Base-by-base conservation (phyloP, 2,797 vertebrate species). In the Acanthornis magna region DNA sequence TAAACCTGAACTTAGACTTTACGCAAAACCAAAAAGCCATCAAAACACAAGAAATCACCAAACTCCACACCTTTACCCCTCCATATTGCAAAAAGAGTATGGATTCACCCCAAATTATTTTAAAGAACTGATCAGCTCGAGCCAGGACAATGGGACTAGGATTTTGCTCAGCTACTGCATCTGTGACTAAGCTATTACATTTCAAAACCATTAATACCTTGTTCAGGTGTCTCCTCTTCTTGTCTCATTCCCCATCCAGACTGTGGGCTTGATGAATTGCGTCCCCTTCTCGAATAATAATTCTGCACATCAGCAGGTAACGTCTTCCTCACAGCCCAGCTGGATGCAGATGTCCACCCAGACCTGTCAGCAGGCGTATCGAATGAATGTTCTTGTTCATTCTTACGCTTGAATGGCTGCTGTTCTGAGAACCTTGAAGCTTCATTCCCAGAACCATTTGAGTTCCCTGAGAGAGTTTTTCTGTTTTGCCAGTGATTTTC, bases 231-330 rank as follows among this genome's bases (percentile, higher is more conserved):
- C 88, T 99, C 99, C 58, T 99, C 99, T 40, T 99, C 99, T 71
- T 97, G 98, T 85, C 98, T 98, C 97, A 96, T 98, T 76, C 91
- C 96, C 99, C 99, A 99, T 85, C 96, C 97, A 72, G 98, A 98
- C 30, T 98, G 97, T 3, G 98, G 93, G 43, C 98, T 97, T 21
- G 98, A 92, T 34, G 98, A 96, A 40, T 91, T 98, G 89, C 98
- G 97, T 79, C 99, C 99, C 81, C 98, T 98, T 96, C 99, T 99
- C 1, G 99, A 99, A 81, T 99, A 99, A 92, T 99, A 99, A 95
- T 99, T 99, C 96, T 99, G 99, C 42, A 99, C 99, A 89, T 99
- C 99, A 34, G 99, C 99, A n/a, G 99, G 99, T 6, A 99, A 98
- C 22, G 98, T 99, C 96, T 98, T 99, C 91, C 99, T 98, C 40